Percentiles rank a stretch among this genome's conserved stretches.
phyloP scores from a whole-genome alignment of 2,888 invertebrate genomes.

The Reticulitermes lucifugus region DNA sequence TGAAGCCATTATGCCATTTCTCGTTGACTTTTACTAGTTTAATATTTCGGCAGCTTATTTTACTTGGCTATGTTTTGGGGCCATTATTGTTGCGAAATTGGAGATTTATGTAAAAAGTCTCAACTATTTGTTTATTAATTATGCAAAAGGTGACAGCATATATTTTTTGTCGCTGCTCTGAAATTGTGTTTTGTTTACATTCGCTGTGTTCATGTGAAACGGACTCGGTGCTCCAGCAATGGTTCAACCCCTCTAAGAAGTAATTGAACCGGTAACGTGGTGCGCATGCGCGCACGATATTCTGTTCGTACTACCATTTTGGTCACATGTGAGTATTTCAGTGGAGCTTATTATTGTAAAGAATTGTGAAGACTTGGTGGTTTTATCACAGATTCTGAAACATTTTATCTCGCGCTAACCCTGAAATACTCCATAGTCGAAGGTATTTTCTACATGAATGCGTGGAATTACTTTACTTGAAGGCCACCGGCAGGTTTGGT shows the following conservation, averaged over 20 bases:
- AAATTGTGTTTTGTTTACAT: too few species aligned
- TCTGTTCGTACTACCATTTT: conserved; percentile 89
- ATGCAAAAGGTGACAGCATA: too few species aligned
- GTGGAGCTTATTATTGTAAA: conserved; percentile 16
- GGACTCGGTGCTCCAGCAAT: conserved; percentile 29
- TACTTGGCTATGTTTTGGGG: too few species aligned
- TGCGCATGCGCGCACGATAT: conserved; percentile 79
- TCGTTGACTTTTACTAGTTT: too few species aligned
- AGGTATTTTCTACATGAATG: background rate
- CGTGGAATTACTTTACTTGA: background rate
- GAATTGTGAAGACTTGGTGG: conserved; percentile 44
- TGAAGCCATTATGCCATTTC: too few species aligned
- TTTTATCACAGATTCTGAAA: conserved; percentile 58
- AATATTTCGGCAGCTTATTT: too few species aligned
- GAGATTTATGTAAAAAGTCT: too few species aligned
- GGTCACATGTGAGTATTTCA: conserved; percentile 89
- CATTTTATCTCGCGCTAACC: conserved; percentile 66
- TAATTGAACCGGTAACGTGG: conserved; percentile 62
- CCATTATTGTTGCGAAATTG: too few species aligned
- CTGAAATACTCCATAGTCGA: conserved; percentile 60
- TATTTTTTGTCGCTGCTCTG: too few species aligned
- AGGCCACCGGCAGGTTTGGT: conserved; percentile 58
- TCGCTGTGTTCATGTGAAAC: background rate
- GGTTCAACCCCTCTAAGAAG: conserved; percentile 50
- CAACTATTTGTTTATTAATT: too few species aligned